A percentile compares a stretch with the other conserved stretches of the same genome.
Conservation (phyloP, 1,140 invertebrate genomes). For the Drosophila gunungcola region DNA sequence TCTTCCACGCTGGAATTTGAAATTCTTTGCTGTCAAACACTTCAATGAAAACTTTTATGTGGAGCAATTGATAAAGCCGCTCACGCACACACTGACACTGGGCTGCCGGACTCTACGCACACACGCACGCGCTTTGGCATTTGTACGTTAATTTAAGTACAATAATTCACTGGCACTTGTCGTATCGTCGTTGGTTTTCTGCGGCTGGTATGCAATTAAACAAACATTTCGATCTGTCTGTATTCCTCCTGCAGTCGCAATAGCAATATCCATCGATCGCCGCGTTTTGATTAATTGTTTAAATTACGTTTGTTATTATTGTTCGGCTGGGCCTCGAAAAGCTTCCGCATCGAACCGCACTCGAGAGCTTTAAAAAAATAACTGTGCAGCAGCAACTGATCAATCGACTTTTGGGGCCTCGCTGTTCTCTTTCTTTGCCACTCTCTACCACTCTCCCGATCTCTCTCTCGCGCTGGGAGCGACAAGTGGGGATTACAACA, state of each 20-base stretch:
- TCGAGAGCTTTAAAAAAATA: slow-evolving; percentile 65
- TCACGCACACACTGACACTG: slow-evolving; percentile 34
- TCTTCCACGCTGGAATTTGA: slow-evolving; percentile 1
- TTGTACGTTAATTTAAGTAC: slow-evolving; percentile 80
- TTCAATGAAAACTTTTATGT: slow-evolving; percentile 75
- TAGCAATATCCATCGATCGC: slow-evolving; percentile 74
- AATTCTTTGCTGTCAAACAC: slow-evolving; percentile 69
- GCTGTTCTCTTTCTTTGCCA: slow-evolving; percentile 2
- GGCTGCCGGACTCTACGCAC: slow-evolving; percentile 12
- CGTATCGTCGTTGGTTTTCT: slow-evolving; percentile 42
- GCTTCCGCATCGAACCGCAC: slow-evolving; percentile 62
- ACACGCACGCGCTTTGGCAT: slow-evolving; percentile 37
- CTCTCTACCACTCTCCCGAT: slow-evolving; percentile 8
- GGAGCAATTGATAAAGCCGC: slow-evolving; percentile 80
- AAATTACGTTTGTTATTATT: slow-evolving; percentile 79
- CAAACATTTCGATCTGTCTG: slow-evolving; percentile 37
- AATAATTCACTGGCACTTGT: slow-evolving; percentile 80
- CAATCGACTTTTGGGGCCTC: slow-evolving; percentile 15
- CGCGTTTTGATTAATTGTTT: slow-evolving; percentile 82
- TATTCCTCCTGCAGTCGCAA: slow-evolving; percentile 38
- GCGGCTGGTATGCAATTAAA: slow-evolving; percentile 50
- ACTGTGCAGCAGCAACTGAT: slow-evolving; percentile 49
- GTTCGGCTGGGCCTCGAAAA: slow-evolving; percentile 39
- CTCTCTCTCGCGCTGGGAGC: slow-evolving; percentile 20
- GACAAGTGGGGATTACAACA: slow-evolving; percentile 40